A percentile compares a stretch with the other conserved stretches of the same genome.
phyloP scores from a whole-genome alignment of 2,797 vertebrate genomes.

The Hippopotamyrus pictus region DNA sequence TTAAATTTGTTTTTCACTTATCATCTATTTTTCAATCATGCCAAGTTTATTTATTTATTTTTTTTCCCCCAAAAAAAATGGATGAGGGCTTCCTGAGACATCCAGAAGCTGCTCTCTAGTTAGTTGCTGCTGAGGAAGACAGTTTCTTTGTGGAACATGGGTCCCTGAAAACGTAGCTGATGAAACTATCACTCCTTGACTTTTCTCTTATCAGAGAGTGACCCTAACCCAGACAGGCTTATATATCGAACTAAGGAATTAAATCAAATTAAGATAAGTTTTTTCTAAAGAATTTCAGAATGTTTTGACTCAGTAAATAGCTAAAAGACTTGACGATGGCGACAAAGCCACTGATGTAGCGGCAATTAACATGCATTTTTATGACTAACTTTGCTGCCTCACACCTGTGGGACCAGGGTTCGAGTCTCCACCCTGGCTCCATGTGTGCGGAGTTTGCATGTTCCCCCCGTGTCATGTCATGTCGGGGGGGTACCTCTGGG shows the following conservation, averaged over 20 bases:
- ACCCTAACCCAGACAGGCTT: neutral
- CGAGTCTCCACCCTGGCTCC: neutral
- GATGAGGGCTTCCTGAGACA: neutral
- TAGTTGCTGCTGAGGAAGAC: neutral
- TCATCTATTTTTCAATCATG: neutral
- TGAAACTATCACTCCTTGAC: neutral
- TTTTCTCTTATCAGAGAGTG: neutral
- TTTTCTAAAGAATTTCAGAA: neutral
- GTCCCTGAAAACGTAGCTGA: neutral
- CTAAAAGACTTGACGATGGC: neutral
- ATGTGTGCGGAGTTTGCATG: neutral
- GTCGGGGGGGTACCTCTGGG: neutral
- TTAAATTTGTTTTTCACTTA: neutral
- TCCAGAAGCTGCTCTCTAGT: neutral
- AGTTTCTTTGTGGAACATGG: neutral
- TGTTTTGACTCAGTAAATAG: neutral
- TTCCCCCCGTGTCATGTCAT: neutral
- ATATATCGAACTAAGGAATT: neutral
- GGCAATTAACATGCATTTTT: neutral
- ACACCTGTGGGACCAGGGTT: neutral
- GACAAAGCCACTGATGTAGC: neutral
- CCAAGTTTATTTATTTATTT: neutral
- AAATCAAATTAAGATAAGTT: neutral
- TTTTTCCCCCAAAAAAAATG: neutral
- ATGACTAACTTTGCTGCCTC: neutral